Conservation (phyloP, 2,797 vertebrate genomes). For the Gymnoscopelus microlampas region DNA sequence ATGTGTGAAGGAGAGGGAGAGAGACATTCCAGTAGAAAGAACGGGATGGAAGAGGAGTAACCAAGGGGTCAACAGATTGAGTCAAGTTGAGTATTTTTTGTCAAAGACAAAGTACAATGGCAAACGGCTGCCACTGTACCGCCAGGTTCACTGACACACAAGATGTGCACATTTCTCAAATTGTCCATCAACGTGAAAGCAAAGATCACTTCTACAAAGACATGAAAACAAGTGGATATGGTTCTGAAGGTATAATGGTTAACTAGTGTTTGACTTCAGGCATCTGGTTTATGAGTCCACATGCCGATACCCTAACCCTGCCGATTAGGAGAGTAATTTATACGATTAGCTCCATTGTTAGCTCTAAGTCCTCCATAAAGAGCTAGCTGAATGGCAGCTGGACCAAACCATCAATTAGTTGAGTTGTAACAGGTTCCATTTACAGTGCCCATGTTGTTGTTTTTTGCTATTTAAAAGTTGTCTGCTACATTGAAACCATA, state of each 20-base stretch:
- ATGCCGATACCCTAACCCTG: not conserved
- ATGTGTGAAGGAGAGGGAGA: slow-evolving; percentile 41
- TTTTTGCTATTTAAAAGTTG: too few species aligned
- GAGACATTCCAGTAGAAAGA: slow-evolving; percentile 46
- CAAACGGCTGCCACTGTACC: slow-evolving; percentile 11
- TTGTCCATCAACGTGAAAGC: too few species aligned
- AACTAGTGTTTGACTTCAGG: slow-evolving; percentile 34
- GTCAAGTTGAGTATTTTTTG: slow-evolving; percentile 4
- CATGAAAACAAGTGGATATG: too few species aligned
- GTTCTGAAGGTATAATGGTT: not conserved
- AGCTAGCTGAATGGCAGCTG: too few species aligned
- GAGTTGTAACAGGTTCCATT: too few species aligned
- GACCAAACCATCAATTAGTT: too few species aligned
- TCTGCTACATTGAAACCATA: too few species aligned
- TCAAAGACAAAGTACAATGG: slow-evolving; percentile 18
- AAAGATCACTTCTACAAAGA: too few species aligned
- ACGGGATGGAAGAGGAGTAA: slow-evolving; percentile 21
- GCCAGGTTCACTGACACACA: too few species aligned
- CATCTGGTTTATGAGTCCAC: slow-evolving; percentile 25
- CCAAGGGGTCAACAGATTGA: not conserved
- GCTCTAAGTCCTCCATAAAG: too few species aligned
- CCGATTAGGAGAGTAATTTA: slow-evolving; percentile 2
- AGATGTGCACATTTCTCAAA: too few species aligned
- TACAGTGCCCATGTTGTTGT: too few species aligned
- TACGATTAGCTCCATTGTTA: not conserved